Conservation (phyloP, 2,888 invertebrate genomes). For the Shargacucullia verbasci region DNA sequence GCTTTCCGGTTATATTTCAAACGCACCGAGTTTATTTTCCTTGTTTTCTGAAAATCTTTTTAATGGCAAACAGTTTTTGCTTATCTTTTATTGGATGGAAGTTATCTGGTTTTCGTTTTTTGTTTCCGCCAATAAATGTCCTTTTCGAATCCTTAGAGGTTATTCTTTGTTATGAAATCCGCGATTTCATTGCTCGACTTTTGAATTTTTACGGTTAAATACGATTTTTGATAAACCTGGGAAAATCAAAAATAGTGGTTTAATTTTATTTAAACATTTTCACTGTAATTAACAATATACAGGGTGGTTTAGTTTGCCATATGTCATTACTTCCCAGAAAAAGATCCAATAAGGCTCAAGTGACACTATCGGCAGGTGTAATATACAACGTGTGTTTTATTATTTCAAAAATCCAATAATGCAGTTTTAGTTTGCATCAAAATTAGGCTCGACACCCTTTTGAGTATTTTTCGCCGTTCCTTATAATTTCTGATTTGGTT, state of each 20-base stretch:
- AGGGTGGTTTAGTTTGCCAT: no score
- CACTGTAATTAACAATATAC: no score
- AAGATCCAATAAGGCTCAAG: no score
- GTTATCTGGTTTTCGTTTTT: slow-evolving; percentile 45
- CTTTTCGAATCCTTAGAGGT: slow-evolving; percentile 17
- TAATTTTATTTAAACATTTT: no score
- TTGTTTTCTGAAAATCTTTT: slow-evolving; percentile 36
- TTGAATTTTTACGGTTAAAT: slow-evolving; percentile 6
- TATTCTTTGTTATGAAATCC: slow-evolving; percentile 20
- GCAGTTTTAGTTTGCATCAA: no score
- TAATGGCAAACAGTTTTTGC: slow-evolving; percentile 37
- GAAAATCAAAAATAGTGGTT: not conserved
- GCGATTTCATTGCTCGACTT: slow-evolving; percentile 26
- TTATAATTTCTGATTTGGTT: no score
- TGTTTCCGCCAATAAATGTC: slow-evolving; percentile 43
- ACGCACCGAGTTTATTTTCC: not conserved
- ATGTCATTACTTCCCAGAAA: no score
- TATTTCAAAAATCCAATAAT: no score
- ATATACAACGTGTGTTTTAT: no score
- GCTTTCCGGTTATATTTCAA: slow-evolving; percentile 16
- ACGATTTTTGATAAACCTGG: slow-evolving; percentile 10
- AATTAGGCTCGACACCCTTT: no score
- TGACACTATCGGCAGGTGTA: no score
- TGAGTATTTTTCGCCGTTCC: no score
- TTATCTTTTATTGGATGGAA: slow-evolving; percentile 47